A percentile compares a stretch with the other conserved stretches of the same genome.
Evolutionary conservation across 2,888 invertebrate species (phyloP).

Genomic region (Troides helena): DNA sequence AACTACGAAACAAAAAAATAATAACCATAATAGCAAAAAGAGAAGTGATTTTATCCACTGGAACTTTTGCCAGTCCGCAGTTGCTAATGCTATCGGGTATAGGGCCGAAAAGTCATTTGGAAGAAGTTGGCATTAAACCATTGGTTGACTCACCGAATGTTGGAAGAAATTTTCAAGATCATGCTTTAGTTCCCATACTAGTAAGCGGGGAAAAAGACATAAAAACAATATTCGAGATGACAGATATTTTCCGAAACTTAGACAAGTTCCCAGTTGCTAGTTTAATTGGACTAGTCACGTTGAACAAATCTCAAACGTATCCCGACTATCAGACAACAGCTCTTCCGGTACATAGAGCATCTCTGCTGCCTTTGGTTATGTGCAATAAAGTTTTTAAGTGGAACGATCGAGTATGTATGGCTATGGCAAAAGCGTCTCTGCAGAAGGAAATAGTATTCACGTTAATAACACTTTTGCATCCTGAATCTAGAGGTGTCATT

Average conservation of each 20-base stretch:
- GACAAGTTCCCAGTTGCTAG: conserved; percentile 45
- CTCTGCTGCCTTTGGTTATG: conserved; percentile 40
- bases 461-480: conserved; percentile 45
- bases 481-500: conserved; percentile 52
- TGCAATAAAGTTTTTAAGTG: conserved; percentile 42
- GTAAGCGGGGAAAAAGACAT: conserved; percentile 39
- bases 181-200: conserved; percentile 44
- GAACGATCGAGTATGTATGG: conserved; percentile 42
- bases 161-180: conserved; percentile 56
- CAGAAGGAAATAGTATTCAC: conserved; percentile 36
- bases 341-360: conserved; percentile 40
- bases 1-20: conserved; percentile 36
- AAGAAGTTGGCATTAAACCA: conserved; percentile 43
- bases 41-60: conserved; percentile 58
- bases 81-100: conserved; percentile 60
- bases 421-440: conserved; percentile 37
- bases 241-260: conserved; percentile 39
- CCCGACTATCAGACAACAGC: conserved; percentile 54
- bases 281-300: conserved; percentile 48
- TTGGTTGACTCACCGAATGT: conserved; percentile 47
- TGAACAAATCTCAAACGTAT: conserved; percentile 46
- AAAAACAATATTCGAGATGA: conserved; percentile 36
- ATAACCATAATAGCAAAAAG: conserved; percentile 40
- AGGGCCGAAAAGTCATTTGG: conserved; percentile 50
- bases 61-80: conserved; percentile 53